Conservation (phyloP, 2,797 vertebrate genomes). For the Tragopan temminckii region DNA sequence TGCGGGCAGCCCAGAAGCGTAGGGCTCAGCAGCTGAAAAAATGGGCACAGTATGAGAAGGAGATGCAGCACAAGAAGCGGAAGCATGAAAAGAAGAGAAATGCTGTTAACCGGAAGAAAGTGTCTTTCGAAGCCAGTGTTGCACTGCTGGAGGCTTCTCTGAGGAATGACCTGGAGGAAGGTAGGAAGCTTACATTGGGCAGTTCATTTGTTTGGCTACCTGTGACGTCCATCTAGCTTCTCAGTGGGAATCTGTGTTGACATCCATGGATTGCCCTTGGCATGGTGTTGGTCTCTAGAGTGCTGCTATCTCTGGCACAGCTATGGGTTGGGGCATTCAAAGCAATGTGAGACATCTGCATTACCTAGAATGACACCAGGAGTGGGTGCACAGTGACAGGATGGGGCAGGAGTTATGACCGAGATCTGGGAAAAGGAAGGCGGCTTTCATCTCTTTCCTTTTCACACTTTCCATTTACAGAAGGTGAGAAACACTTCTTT, state of each 20-base stretch:
- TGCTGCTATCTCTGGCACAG: fast-evolving
- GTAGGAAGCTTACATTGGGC: slow-evolving; percentile 73
- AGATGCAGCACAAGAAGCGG: slow-evolving; percentile 93
- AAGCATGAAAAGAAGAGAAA: slow-evolving; percentile 92
- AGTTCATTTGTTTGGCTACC: background rate
- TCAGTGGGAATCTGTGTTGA: background rate
- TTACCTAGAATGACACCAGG: background rate
- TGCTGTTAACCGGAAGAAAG: slow-evolving; percentile 82
- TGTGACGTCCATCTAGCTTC: background rate
- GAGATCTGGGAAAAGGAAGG: background rate
- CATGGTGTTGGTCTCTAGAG: background rate
- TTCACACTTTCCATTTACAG: slow-evolving; percentile 5
- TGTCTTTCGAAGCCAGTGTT: slow-evolving; percentile 93
- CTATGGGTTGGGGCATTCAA: background rate
- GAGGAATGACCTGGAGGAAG: slow-evolving; percentile 95
- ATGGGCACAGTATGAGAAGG: slow-evolving; percentile 97
- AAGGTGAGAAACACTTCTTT: slow-evolving; percentile 21
- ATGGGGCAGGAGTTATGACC: background rate
- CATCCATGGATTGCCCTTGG: background rate
- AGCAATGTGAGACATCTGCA: background rate
- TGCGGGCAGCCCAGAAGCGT: slow-evolving; percentile 94
- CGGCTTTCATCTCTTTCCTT: background rate
- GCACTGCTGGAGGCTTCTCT: slow-evolving; percentile 94
- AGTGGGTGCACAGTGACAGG: background rate
- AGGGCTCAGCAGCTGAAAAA: slow-evolving; percentile 96